Evolutionary conservation across 2,888 invertebrate genomes (phyloP).

Genomic region (Serrognathus titanus): DNA sequence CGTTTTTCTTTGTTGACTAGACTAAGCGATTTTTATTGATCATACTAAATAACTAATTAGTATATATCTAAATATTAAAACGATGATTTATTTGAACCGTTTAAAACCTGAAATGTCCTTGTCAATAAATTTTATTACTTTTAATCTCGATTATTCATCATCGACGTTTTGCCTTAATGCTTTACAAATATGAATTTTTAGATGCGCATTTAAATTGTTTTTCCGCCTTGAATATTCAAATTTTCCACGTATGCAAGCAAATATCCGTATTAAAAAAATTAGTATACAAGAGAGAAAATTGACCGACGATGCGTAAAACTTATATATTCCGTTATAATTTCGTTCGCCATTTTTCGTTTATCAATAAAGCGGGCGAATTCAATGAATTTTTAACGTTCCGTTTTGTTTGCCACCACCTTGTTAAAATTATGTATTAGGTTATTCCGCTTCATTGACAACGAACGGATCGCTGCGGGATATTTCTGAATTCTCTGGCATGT

Average conservation of each 20-base stretch:
- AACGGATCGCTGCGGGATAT: slow-evolving; percentile 37
- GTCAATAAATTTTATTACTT: too few relatives aligned
- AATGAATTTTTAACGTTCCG: slow-evolving; percentile 26
- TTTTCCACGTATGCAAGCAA: slow-evolving; percentile 18
- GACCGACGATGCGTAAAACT: slow-evolving; percentile 27
- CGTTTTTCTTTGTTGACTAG: too few relatives aligned
- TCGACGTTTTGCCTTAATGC: too few relatives aligned
- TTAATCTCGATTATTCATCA: too few relatives aligned
- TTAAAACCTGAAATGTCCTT: too few relatives aligned
- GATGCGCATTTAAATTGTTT: slow-evolving; percentile 13
- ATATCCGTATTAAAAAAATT: slow-evolving; percentile 19
- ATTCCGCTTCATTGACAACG: slow-evolving; percentile 43
- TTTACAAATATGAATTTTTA: too few relatives aligned
- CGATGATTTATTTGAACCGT: too few relatives aligned
- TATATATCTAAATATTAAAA: too few relatives aligned
- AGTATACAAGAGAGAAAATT: slow-evolving; percentile 24
- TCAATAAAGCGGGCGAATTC: slow-evolving; percentile 17
- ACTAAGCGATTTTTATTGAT: too few relatives aligned
- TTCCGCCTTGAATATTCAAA: slow-evolving; percentile 17
- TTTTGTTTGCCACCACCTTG: slow-evolving; percentile 33
- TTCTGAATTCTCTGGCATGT: slow-evolving; percentile 6
- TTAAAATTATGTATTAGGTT: slow-evolving; percentile 45
- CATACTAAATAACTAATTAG: too few relatives aligned
- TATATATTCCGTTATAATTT: slow-evolving; percentile 23
- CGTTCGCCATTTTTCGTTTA: slow-evolving; percentile 17